phyloP scores from a whole-genome alignment of 2,797 vertebrate genomes.

The Myotis vivesi region DNA sequence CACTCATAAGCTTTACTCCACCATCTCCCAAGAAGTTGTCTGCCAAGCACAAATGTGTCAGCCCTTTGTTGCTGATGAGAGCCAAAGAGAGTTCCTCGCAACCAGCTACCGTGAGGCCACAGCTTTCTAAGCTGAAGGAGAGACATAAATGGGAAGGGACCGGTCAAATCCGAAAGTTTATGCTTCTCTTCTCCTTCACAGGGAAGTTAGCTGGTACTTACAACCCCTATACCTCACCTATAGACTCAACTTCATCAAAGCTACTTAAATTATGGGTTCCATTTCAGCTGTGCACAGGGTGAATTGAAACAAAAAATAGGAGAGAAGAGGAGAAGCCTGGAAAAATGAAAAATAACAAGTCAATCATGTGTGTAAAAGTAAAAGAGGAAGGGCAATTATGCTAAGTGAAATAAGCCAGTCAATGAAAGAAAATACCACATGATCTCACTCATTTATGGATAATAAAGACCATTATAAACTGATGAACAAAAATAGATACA shows the following conservation, averaged over 20 bases:
- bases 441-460: too few relatives aligned
- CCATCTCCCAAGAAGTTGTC: conserved; percentile 64
- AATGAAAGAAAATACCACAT: too few relatives aligned
- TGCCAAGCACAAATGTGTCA: conserved; percentile 71
- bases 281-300: background rate
- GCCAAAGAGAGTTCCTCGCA: conserved; percentile 61
- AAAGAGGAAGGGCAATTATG: background rate
- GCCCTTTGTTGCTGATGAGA: conserved; percentile 55
- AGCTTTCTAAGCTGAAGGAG: conserved; percentile 66
- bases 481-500: too few relatives aligned
- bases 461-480: too few relatives aligned
- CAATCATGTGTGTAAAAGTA: background rate
- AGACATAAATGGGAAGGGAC: conserved; percentile 34
- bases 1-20: conserved; percentile 68
- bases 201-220: background rate
- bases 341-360: background rate
- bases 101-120: conserved; percentile 60
- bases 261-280: conserved; percentile 25
- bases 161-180: background rate
- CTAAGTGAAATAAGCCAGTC: too few relatives aligned
- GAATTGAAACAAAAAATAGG: background rate
- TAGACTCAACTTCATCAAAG: background rate
- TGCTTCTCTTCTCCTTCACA: background rate
- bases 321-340: background rate
- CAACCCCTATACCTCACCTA: background rate